Percentiles rank a stretch among this genome's conserved stretches.
Conservation (phyloP, 2,888 invertebrate genomes). For the Epinotia nisella region DNA sequence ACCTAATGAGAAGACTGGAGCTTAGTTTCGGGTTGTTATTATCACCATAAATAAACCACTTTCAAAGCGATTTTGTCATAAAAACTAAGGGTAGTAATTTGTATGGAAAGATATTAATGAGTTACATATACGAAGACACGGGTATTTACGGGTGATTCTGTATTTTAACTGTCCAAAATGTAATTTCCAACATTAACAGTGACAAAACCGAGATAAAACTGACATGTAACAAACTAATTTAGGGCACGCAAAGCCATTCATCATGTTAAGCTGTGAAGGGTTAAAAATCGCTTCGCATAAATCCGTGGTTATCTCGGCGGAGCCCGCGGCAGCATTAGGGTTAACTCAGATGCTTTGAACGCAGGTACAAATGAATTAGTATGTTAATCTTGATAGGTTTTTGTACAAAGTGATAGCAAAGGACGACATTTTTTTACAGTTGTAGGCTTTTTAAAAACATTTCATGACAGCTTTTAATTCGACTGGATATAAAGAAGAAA, state of each 20-base stretch:
- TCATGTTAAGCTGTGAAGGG: conserved; percentile 69
- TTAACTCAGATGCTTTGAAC: conserved; percentile 47
- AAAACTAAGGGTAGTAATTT: too few species aligned
- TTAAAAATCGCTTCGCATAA: conserved; percentile 82
- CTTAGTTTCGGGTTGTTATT: too few species aligned
- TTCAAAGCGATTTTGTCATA: too few species aligned
- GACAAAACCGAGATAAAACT: conserved; percentile 50
- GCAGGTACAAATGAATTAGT: conserved; percentile 46
- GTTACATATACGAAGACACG: too few species aligned
- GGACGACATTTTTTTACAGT: conserved; percentile 20
- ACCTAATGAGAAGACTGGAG: too few species aligned
- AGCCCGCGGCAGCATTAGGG: conserved; percentile 59
- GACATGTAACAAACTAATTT: conserved; percentile 57
- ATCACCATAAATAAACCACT: too few species aligned
- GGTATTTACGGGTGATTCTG: neutral
- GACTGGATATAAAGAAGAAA: too few species aligned
- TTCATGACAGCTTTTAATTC: too few species aligned
- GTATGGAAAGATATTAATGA: too few species aligned
- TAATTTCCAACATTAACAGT: conserved; percentile 20
- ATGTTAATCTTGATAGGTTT: neutral
- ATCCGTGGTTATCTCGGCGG: conserved; percentile 73
- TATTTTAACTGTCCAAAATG: neutral
- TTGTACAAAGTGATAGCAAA: neutral
- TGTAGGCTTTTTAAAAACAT: conserved; percentile 29
- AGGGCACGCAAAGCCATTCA: conserved; percentile 60